Base-by-base conservation (phyloP, 2,888 invertebrate species). In the Mesochorus sp. region DNA sequence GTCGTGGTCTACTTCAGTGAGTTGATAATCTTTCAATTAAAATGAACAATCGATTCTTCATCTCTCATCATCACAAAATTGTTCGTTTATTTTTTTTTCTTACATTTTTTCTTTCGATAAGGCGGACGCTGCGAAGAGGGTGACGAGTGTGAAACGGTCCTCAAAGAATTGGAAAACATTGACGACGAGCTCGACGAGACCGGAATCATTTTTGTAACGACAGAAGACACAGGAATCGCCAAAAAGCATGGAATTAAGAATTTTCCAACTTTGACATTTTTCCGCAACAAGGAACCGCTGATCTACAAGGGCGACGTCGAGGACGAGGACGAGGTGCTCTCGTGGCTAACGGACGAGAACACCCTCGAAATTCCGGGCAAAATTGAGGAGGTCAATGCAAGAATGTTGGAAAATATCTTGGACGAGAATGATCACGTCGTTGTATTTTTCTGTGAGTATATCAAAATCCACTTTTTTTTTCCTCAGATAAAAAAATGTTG, bases 151-250 rank as follows among this genome's bases (percentile, higher is more conserved):
- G 97, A 97, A 84, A 94, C 94, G 83, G 96, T 97, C 80, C 92
- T 98, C 14, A 95, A 96, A 24, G 97, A 97, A 86, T 92, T 98
- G 75, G 97, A 97, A 90, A 97, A 97, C 87, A 97, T 98, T 83
- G 98, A 98, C 84, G 98, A 98, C 88, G 98, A 98, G 88, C 92
- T 97, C 0, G 97, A 98, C 88, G 97, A 97, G 91, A 96, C 96
- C 72, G 98, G 98, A 64, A 98, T 98, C 84, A 96, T 97, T 80
- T 97, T 98, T 88, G 97, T 98, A 0, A 97, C 97, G 37, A 98
- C 98, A 10, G 97, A 97, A 92, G 98, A 98, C 87, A 92, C 93
- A 3, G 88, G 90, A 0, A 91, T 97, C 67, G 97, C 97, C 5
- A 96, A 96, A 91, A 96, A 97, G 89, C 94, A 96, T 85, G 95